Evolutionary conservation across 2,113 vertebrate genomes (phyloP).

Genomic region (Trematomus loennbergii): DNA sequence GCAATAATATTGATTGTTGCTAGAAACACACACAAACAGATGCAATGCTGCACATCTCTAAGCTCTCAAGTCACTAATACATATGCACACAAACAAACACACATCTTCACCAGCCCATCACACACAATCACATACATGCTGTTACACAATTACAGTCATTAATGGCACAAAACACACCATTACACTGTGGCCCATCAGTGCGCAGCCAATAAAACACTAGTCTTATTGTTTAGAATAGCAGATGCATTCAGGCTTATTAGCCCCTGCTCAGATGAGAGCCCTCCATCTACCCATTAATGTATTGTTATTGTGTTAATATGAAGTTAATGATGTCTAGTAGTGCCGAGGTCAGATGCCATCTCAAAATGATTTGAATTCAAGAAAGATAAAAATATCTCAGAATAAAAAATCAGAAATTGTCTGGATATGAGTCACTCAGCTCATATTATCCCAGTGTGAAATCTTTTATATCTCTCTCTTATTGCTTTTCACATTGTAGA

Average conservation of each 20-base stretch:
- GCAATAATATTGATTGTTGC: slow-evolving; percentile 28
- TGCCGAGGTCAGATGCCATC: slow-evolving; percentile 25
- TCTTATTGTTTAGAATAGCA: slow-evolving; percentile 31
- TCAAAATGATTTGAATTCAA: slow-evolving; percentile 14
- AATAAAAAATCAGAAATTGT: slow-evolving; percentile 9
- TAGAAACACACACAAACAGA: too few species aligned
- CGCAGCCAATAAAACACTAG: slow-evolving; percentile 43
- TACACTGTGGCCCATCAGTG: slow-evolving; percentile 46
- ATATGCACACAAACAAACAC: not conserved
- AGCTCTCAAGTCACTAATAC: slow-evolving; percentile 4
- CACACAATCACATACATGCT: not conserved
- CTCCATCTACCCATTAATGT: slow-evolving; percentile 2
- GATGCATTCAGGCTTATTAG: slow-evolving; percentile 39
- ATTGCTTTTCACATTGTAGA: slow-evolving; percentile 34
- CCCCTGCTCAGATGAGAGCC: slow-evolving; percentile 11
- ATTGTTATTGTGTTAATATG: slow-evolving; percentile 44
- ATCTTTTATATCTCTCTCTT: slow-evolving; percentile 2
- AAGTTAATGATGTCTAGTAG: slow-evolving; percentile 57
- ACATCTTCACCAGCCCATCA: slow-evolving; percentile 4
- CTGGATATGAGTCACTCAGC: slow-evolving; percentile 27
- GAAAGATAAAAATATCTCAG: not conserved
- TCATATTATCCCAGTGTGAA: slow-evolving; percentile 23
- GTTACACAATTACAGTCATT: not conserved
- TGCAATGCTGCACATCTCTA: not conserved
- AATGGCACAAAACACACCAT: slow-evolving; percentile 34